Base-by-base conservation (phyloP, 2,797 vertebrate genomes). In the Falco cherrug region DNA sequence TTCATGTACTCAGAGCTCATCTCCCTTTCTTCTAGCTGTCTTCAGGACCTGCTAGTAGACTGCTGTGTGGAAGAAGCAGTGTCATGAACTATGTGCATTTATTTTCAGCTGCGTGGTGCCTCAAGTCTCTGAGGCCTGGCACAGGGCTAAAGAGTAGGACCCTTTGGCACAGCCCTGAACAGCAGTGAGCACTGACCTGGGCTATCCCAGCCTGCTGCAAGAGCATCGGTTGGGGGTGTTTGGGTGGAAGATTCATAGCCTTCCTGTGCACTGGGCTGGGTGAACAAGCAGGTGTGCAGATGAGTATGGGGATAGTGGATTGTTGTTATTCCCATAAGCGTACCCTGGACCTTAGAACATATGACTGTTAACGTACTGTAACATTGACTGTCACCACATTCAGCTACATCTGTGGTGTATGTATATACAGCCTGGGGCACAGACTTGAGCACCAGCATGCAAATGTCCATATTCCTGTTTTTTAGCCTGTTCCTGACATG, bases 391-490 rank as follows among this genome's bases (percentile, higher is more conserved):
- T 48, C 48, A 13, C 26, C 13, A 16, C 25, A 5, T 29, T 25
- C 20, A 24, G 39, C 39, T 16, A 31, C 10, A 5, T 33, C 60
- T 45, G 33, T 13, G 13, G 39, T 41, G 39, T 41, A 41, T 41
- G 39, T 41, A 12, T 41, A 13, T 12, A 3, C 0, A 7, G 29
- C n/a, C 20, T 3, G 2, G 39, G 61, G n/a, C 31, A 13, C 20
- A 35, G 56, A 21, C 48, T 18, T 25, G 21, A 31, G 51, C 53
- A 28, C 31, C 43, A 53, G 78, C n/a, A 5, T 18, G 20, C 39
- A 39, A 28, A 26, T 8, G 10, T 28, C 37, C 1, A 0, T 35
- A 7, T 48, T 48, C 13, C 51, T 71, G 35, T 57, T 31, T 20
- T 16, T 48, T 25, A 57, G 59, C 35, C 59, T 45, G 33, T 37